These are phyloP conservation scores for Mellilla xanthometata DNA, from an alignment of 2,888 invertebrate species.

Conservation along the genomic window DNA sequence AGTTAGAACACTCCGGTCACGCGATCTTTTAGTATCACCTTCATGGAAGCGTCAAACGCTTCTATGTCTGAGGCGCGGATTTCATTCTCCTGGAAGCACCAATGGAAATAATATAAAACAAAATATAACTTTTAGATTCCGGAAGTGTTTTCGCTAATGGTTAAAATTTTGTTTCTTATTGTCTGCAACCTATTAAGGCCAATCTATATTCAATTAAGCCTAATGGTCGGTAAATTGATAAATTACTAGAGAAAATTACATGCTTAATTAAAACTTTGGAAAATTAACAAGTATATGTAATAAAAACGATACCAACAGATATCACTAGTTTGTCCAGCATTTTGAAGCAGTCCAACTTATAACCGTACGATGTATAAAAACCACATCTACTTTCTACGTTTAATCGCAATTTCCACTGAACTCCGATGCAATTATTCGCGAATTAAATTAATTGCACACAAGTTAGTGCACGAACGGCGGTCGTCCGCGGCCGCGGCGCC, in stretches of 20 bases:
- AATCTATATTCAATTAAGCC: no score
- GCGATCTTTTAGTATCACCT: slow-evolving; percentile 66
- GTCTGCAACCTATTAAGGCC: no score
- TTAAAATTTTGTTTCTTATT: no score
- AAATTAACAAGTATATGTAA: no score
- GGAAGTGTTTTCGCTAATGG: no score
- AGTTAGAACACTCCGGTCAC: slow-evolving; percentile 44
- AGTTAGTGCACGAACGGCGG: slow-evolving; percentile 41
- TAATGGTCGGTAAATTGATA: no score
- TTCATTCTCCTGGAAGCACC: slow-evolving; percentile 71
- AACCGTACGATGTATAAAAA: slow-evolving; percentile 13
- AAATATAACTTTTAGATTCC: no score
- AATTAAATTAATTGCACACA: slow-evolving; percentile 39
- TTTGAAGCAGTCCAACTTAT: slow-evolving; percentile 21
- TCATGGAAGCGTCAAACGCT: slow-evolving; percentile 75
- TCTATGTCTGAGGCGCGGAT: slow-evolving; percentile 67
- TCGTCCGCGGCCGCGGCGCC: slow-evolving; percentile 51
- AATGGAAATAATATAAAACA: slow-evolving; percentile 32
- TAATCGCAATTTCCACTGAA: slow-evolving; percentile 34
- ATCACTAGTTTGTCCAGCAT: slow-evolving; percentile 36
- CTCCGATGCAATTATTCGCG: slow-evolving; percentile 38
- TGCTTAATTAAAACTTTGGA: no score
- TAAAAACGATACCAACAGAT: slow-evolving; percentile 27
- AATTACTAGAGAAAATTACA: no score
- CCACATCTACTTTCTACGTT: slow-evolving; percentile 21